Percentiles rank a stretch among this genome's conserved stretches.
These are phyloP conservation scores for Cardiocondyla obscurior DNA, from an alignment of 1,140 invertebrate genomes.

Conservation along the genomic window DNA sequence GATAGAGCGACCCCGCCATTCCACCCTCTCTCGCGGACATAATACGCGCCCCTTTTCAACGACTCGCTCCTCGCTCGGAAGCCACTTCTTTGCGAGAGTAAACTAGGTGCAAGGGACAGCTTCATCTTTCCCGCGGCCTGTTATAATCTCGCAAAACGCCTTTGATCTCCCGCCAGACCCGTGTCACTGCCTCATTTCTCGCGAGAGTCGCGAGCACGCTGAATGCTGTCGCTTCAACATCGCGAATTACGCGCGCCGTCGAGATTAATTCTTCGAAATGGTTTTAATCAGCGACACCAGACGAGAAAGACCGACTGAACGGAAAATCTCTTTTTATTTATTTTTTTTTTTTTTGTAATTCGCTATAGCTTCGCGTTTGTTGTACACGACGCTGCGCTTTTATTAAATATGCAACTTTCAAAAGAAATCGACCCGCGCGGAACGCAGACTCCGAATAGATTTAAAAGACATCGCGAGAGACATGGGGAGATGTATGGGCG, in stretches of 20 bases:
- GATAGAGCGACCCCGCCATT: not conserved
- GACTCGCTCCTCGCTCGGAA: not conserved
- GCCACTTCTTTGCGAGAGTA: slow-evolving; percentile 24
- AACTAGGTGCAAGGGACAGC: slow-evolving; percentile 19
- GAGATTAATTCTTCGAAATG: not conserved
- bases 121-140: slow-evolving; percentile 30
- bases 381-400: not conserved
- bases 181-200: slow-evolving; percentile 3
- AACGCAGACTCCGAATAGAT: not conserved
- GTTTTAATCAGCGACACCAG: not conserved
- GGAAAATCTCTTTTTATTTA: not conserved
- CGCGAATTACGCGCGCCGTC: not conserved
- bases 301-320: not conserved
- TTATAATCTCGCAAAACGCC: slow-evolving; percentile 25
- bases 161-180: slow-evolving; percentile 20
- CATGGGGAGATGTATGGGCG: not conserved
- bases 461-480: not conserved
- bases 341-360: not conserved
- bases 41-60: slow-evolving; percentile 21
- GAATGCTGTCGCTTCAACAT: slow-evolving; percentile 28
- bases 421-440: not conserved
- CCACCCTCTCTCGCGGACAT: not conserved
- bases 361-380: not conserved
- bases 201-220: slow-evolving; percentile 5
- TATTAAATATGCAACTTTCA: not conserved